Conservation (phyloP, 2,888 invertebrate genomes). For the Temnothorax rugatulus region DNA sequence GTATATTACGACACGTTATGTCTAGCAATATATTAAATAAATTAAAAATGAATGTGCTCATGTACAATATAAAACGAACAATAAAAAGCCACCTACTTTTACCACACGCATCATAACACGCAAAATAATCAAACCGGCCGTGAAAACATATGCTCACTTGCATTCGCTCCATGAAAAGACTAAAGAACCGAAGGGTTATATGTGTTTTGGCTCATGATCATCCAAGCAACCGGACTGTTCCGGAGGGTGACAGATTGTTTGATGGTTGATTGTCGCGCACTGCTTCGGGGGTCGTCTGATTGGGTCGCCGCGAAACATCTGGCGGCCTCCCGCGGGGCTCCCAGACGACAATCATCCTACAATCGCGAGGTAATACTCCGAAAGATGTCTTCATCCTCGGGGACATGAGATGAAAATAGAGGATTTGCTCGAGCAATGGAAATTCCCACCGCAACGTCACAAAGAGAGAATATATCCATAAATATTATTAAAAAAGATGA, state of each 20-base stretch:
- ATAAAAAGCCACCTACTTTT: conserved; percentile 4
- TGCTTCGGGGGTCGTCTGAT: conserved; percentile 85
- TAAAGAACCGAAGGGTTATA: conserved; percentile 72
- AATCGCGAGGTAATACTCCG: conserved; percentile 85
- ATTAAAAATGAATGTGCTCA: neutral
- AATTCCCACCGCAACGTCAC: conserved; percentile 47
- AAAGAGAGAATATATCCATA: neutral
- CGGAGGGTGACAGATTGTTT: conserved; percentile 85
- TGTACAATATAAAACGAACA: conserved; percentile 10
- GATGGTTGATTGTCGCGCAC: conserved; percentile 85
- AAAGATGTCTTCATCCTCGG: conserved; percentile 84
- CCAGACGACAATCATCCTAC: conserved; percentile 85
- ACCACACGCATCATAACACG: conserved; percentile 21
- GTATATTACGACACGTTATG: neutral
- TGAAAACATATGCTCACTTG: conserved; percentile 84
- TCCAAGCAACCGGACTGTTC: conserved; percentile 74
- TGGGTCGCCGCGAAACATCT: conserved; percentile 86
- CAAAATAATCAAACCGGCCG: conserved; percentile 82
- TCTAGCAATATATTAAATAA: too few relatives aligned
- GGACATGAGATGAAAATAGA: conserved; percentile 70
- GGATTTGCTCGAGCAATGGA: conserved; percentile 61
- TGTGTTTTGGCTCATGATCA: conserved; percentile 76
- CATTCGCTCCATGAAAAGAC: conserved; percentile 71
- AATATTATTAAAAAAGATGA: neutral
- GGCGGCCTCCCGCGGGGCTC: conserved; percentile 86